These are phyloP conservation scores for Timema cristinae DNA, from an alignment of 2,888 invertebrate species.

Conservation along the genomic window DNA sequence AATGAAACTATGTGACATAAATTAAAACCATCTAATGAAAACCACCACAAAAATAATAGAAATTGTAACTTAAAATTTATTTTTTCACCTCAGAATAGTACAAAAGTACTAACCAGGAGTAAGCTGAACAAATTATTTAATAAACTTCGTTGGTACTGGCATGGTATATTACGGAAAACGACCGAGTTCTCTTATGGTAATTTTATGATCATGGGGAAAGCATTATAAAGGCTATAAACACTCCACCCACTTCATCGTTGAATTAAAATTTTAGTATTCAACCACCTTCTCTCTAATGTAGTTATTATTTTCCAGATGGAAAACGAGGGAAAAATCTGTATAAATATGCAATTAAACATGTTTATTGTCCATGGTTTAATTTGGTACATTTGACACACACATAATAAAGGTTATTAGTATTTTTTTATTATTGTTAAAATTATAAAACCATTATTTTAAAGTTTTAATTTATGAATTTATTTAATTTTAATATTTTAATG, in stretches of 20 bases:
- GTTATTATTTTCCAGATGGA: neutral
- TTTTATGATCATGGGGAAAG: constrained; percentile 1
- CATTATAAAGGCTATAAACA: constrained; percentile 10
- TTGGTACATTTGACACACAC: too few species aligned
- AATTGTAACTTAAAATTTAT: too few species aligned
- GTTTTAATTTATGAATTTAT: too few species aligned
- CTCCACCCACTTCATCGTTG: constrained; percentile 4
- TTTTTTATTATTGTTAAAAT: too few species aligned
- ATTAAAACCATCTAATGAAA: too few species aligned
- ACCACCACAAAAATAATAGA: too few species aligned
- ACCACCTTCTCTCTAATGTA: constrained; percentile 2
- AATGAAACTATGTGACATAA: too few species aligned
- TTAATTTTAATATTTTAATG: too few species aligned
- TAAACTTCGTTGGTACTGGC: neutral
- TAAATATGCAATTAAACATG: neutral
- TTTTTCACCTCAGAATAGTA: too few species aligned
- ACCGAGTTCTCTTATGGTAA: constrained; percentile 8
- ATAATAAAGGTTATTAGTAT: too few species aligned
- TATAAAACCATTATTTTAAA: too few species aligned
- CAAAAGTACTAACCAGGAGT: neutral
- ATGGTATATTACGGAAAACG: too few species aligned
- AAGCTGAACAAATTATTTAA: constrained; percentile 13
- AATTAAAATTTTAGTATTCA: constrained; percentile 1
- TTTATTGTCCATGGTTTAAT: neutral
- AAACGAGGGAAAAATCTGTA: constrained; percentile 12